phyloP scores from a whole-genome alignment of 2,113 vertebrate species.

The Struthidea cinerea region DNA sequence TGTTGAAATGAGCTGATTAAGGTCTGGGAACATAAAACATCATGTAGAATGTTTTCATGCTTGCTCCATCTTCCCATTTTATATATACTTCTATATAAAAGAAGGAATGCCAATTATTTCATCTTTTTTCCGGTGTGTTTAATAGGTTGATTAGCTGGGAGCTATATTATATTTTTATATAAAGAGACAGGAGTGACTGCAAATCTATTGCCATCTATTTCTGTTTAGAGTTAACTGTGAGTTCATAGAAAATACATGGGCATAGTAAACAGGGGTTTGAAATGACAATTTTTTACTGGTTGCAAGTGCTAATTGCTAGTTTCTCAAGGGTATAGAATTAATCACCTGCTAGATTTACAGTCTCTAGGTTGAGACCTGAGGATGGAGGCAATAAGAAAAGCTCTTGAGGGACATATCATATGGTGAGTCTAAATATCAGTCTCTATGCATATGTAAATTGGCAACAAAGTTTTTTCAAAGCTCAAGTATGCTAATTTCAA shows the following conservation, averaged over 20 bases:
- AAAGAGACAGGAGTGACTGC: constrained; percentile 71
- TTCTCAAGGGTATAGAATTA: constrained; percentile 96
- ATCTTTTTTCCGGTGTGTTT: constrained; percentile 41
- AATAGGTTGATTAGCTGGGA: constrained; percentile 78
- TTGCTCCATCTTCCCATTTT: constrained; percentile 68
- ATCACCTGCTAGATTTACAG: constrained; percentile 95
- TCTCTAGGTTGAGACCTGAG: constrained; percentile 92
- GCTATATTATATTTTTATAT: constrained; percentile 74
- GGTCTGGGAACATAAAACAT: constrained; percentile 82
- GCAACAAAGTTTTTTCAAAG: constrained; percentile 89
- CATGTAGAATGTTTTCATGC: constrained; percentile 68
- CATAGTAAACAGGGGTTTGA: constrained; percentile 81
- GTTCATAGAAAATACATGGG: constrained; percentile 76
- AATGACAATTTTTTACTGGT: constrained; percentile 87
- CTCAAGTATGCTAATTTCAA: constrained; percentile 99
- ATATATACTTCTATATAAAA: constrained; percentile 39
- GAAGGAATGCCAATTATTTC: constrained; percentile 73
- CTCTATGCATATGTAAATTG: constrained; percentile 99
- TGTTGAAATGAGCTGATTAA: constrained; percentile 86
- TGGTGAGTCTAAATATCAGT: constrained; percentile 96
- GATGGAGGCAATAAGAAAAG: constrained; percentile 98
- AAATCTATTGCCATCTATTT: constrained; percentile 63
- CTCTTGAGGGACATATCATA: constrained; percentile 91
- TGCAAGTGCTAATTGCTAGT: constrained; percentile 88
- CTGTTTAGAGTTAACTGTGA: constrained; percentile 75